Conservation (phyloP, 64 coral and sea anemone genomes). For the Montipora capricornis region DNA sequence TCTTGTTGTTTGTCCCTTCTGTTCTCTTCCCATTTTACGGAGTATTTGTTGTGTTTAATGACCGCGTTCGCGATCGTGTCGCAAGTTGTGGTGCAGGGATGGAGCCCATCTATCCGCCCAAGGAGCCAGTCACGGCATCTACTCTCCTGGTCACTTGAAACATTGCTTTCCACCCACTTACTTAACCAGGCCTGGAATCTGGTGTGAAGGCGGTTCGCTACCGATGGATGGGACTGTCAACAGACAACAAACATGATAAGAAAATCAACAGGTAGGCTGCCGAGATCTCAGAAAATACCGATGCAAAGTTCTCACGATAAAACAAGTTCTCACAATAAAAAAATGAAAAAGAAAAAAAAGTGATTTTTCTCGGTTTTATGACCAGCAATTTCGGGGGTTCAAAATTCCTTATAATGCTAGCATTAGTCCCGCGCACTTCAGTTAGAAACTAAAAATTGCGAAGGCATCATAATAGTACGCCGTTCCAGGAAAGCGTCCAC, state of each 20-base stretch:
- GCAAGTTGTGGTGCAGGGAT: slow-evolving; percentile 82
- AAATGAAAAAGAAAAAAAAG: too few species aligned
- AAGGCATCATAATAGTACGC: too few species aligned
- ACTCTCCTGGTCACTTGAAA: slow-evolving; percentile 76
- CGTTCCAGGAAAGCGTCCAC: too few species aligned
- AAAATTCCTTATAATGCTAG: too few species aligned
- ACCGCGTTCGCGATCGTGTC: slow-evolving; percentile 61
- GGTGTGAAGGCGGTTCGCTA: slow-evolving; percentile 77
- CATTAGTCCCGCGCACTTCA: too few species aligned
- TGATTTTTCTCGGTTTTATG: too few species aligned
- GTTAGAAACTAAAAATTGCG: too few species aligned
- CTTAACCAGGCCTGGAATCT: slow-evolving; percentile 94
- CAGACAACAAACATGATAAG: neutral
- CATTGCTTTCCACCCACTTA: slow-evolving; percentile 79
- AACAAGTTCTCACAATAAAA: too few species aligned
- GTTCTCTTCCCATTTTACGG: slow-evolving; percentile 74
- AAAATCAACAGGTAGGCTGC: neutral
- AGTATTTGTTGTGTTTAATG: slow-evolving; percentile 87
- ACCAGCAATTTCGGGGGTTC: too few species aligned
- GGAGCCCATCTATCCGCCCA: slow-evolving; percentile 81
- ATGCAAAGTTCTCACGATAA: too few species aligned
- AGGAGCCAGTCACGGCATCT: slow-evolving; percentile 90
- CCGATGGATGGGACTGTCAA: slow-evolving; percentile 73
- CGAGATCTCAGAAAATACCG: neutral
- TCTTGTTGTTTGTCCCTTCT: neutral